Evolutionary conservation across 2,888 invertebrate genomes (phyloP), one percentile per base, ranked within the genome.

Genomic region (Leucoma salicis): DNA sequence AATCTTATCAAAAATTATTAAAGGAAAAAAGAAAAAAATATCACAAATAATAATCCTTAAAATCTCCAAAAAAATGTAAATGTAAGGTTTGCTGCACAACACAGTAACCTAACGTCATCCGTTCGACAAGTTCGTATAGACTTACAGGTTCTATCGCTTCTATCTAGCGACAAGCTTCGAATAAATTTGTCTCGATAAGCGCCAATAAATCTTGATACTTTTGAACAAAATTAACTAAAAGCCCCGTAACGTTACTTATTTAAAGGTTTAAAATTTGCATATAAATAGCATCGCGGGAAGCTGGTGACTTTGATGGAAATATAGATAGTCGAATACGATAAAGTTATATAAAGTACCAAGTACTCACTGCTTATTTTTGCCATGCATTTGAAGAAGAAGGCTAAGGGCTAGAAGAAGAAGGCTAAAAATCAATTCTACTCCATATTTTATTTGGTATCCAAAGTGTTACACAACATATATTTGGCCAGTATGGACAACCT

Each of bases 181-280:
- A 74, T 72, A 74, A 76, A 78, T 76, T 77, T 71, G 74, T 74
- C 67, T 45, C 63, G 71, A 77, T 78, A 79, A 75, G 72, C 69
- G 57, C 53, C 70, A 59, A 79, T 78, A 78, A 74, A 78, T 78
- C 76, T 39, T 39, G 61, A 45, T 67, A 74, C 70, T 74, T 75
- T 62, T 68, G 71, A 76, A 64, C 67, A 59, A 71, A 75, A 75
- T 76, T 76, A 75, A 70, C 60, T 64, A 59, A 46, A 42, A 42
- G 46, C 50, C 42, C 42, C 50, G 31, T 35, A 39, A 37, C 14
- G 41, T 36, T 63, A 56, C 46, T 47, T 49, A 69, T 67, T 67
- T 68, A 63, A n/a, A 64, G 69, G 62, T 73, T 74, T 73, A 53
- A 74, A 77, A 79, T 78, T 79, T 64, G 70, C 78, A 78, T 79